Evolutionary conservation across 2,113 vertebrate genomes (phyloP), one percentile per base, ranked within the genome.

Genomic region (Scortum barcoo): DNA sequence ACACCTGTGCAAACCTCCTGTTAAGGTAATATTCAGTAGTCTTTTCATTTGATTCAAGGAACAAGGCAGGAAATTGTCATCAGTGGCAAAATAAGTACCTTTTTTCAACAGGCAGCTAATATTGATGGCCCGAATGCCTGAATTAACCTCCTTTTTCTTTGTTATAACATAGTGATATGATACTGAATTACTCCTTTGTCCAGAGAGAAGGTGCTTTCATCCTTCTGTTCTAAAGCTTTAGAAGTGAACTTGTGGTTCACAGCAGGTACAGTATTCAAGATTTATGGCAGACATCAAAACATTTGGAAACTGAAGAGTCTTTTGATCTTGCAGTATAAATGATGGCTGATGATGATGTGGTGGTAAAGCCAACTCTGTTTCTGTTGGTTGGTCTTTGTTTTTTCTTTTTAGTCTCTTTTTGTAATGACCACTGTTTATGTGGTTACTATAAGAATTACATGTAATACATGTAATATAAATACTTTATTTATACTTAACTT

Each of bases 271-370:
- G 4, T 10, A 77, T 70, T 2, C 57, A 75, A 81, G 10, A 62
- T 75, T 71, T 66, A 83, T 73, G 51, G 2, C 48, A 13, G 19
- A 73, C 77, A 44, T 78, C 66, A 56, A 73, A 72, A 33, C 57
- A 72, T 63, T 63, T 54, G 26, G 9, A 40, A 78, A 57, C 56
- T 58, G 60, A 53, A 8, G 3, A 58, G 3, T 53, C 33, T 81
- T 81, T 81, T 36, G 8, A 60, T 76, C 72, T 61, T 26, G 36
- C 16, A 11, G 6, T 36, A 36, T 46, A 17, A 63, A 66, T 42
- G 26, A 22, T 30, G 22, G 38, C 54, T 66, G 50, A 65, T 74
- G 58, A 68, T 30, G 3, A 78, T 28, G 22, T 79, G n/a, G 7
- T 26, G 60, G 14, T 61, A 44, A 69, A 76, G 12, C 7, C 1